These are phyloP conservation scores for Dryobates pubescens DNA, from an alignment of 2,797 vertebrate genomes.

Conservation along the genomic window DNA sequence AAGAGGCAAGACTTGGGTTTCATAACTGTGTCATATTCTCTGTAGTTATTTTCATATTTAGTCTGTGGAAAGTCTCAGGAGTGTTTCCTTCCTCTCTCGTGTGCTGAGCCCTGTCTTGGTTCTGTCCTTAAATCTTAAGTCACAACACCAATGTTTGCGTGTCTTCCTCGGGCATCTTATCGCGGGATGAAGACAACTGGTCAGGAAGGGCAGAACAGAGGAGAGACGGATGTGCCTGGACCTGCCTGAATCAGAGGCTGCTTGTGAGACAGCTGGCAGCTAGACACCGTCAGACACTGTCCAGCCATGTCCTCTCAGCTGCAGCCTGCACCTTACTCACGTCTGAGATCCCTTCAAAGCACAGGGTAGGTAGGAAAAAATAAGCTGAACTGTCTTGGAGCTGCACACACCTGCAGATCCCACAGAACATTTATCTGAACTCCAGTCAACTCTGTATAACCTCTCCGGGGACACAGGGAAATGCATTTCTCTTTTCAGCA, in stretches of 20 bases:
- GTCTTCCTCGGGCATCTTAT: not conserved
- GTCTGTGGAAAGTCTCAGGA: not conserved
- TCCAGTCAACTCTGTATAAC: not conserved
- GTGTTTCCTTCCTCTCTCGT: not conserved
- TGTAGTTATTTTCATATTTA: not conserved
- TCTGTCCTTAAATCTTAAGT: not conserved
- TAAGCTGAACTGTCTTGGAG: not conserved
- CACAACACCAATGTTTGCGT: fast-evolving
- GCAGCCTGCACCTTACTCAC: not conserved
- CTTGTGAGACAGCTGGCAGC: not conserved
- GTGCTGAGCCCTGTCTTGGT: not conserved
- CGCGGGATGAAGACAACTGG: not conserved
- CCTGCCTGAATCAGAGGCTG: not conserved
- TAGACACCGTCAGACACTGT: not conserved
- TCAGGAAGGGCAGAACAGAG: fast-evolving
- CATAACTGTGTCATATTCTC: not conserved
- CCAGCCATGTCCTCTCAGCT: not conserved
- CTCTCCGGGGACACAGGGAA: not conserved
- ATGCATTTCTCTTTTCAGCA: not conserved
- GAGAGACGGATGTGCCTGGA: not conserved
- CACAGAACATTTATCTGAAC: not conserved
- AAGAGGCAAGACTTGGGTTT: not conserved
- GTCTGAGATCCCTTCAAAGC: not conserved
- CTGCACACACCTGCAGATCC: not conserved
- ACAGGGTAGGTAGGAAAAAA: not conserved